Conservation (phyloP, 1,140 invertebrate genomes). For the Latrodectus geometricus region DNA sequence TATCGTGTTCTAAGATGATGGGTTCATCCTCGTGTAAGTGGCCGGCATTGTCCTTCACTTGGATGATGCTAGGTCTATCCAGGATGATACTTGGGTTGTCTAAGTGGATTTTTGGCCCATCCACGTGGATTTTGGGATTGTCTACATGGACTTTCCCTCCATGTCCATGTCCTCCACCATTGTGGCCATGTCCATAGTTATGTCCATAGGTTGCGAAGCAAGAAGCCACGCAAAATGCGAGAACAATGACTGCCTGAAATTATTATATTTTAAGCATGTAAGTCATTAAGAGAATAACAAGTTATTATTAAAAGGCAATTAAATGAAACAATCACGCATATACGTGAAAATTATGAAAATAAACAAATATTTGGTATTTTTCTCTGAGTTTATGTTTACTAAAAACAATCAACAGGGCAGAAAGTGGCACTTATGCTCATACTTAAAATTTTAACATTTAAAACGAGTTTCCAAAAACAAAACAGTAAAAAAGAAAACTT, state of each 20-base stretch:
- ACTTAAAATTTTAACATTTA: too few species aligned
- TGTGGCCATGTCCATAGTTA: not conserved
- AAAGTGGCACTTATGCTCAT: too few species aligned
- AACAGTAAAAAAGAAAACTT: too few species aligned
- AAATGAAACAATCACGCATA: not conserved
- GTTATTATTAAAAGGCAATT: not conserved
- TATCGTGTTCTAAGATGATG: not conserved
- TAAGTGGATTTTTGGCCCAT: conserved; percentile 15
- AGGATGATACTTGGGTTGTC: not conserved
- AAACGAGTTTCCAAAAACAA: too few species aligned
- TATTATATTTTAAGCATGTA: not conserved
- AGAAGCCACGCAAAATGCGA: not conserved
- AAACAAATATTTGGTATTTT: not conserved
- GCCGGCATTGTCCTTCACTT: not conserved
- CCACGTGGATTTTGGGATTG: conserved; percentile 20
- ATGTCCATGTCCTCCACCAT: not conserved
- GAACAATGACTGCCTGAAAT: not conserved
- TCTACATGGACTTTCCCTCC: conserved; percentile 17
- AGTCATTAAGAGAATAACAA: not conserved
- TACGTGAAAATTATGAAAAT: not conserved
- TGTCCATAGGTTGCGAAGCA: conserved; percentile 16
- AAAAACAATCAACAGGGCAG: not conserved
- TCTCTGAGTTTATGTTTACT: not conserved
- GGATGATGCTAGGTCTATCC: not conserved
- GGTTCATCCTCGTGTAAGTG: not conserved